Base-by-base conservation (phyloP, 2,888 invertebrate genomes). In the Automeris io region DNA sequence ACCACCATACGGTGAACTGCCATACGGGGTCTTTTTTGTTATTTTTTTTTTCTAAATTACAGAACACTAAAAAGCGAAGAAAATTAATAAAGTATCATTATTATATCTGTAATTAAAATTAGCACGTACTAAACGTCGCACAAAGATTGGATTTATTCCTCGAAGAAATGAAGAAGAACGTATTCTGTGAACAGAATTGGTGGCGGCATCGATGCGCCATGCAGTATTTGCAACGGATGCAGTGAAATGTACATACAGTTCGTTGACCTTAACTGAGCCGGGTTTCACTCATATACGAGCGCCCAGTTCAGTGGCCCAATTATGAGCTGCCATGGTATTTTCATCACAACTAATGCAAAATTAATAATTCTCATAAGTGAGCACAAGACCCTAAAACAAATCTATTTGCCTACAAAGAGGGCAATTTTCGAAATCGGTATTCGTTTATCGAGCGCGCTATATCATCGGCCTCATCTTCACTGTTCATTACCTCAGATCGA, bases 201-300 rank as follows among this genome's bases (percentile, higher is more conserved):
- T 72, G 70, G 78, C 70, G 69, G 72, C 67, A 61, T 63, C 63
- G 76, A 76, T 78, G 80, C 74, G 73, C 73, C 61, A 66, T 72
- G 67, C 68, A 75, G 69, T 81, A 82, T 85, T 86, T 82, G 83
- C 86, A 86, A 83, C 82, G 83, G 81, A 85, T 86, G 85, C 85
- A 86, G 86, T 81, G 70, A 86, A 85, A 85, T 82, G 80, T 78
- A 73, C 74, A 79, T 78, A 73, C 74, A 79, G 86, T 81, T 83
- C 85, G 64, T 71, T 74, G 82, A 83, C 79, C 85, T 72, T 74
- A 65, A 65, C 63, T 73, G 62, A 67, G 77, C 78, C 75, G 71
- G 80, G 85, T 85, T 86, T 85, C 82, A 83, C 86, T 85, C 71
- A 73, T 73, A 73, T 68, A 81, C 62, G 66, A 75, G 69, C 70